These are phyloP conservation scores for Timandra comae DNA, from an alignment of 2,888 invertebrate species.

Conservation along the genomic window DNA sequence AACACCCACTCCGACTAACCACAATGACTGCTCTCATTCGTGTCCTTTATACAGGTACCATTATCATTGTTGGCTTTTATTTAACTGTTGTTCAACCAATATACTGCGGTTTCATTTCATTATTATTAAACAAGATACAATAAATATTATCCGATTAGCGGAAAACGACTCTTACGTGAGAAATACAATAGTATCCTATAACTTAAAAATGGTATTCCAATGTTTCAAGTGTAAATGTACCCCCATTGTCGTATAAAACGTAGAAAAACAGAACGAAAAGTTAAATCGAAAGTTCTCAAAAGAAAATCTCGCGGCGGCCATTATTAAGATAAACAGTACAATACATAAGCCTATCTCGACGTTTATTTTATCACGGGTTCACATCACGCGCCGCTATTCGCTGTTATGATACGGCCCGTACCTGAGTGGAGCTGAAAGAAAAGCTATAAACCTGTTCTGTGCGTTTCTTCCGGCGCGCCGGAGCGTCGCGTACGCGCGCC, in stretches of 20 bases:
- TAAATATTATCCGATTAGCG: too few relatives aligned
- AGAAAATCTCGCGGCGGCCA: conserved; percentile 61
- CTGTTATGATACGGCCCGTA: conserved; percentile 77
- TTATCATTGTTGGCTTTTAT: too few relatives aligned
- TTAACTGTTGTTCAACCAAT: too few relatives aligned
- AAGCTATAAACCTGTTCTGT: conserved; percentile 76
- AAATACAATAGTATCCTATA: too few relatives aligned
- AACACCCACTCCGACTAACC: conserved; percentile 2
- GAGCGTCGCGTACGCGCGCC: conserved; percentile 71
- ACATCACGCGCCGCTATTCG: conserved; percentile 77
- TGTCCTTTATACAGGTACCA: too few relatives aligned
- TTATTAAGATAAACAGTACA: conserved; percentile 78
- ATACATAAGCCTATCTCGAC: conserved; percentile 78
- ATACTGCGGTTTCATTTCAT: too few relatives aligned
- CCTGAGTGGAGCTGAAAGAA: conserved; percentile 77
- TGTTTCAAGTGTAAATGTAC: too few relatives aligned
- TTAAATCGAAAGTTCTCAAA: conserved; percentile 64
- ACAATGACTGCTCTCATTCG: conserved; percentile 12
- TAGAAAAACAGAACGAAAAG: conserved; percentile 46
- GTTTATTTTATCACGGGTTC: conserved; percentile 77
- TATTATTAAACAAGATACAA: too few relatives aligned
- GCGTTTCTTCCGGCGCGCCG: conserved; percentile 72
- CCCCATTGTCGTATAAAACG: too few relatives aligned
- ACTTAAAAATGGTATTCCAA: too few relatives aligned
- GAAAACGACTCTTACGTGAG: too few relatives aligned